These are phyloP conservation scores for Aramus guarauna DNA, from an alignment of 2,113 vertebrate genomes.

Conservation along the genomic window DNA sequence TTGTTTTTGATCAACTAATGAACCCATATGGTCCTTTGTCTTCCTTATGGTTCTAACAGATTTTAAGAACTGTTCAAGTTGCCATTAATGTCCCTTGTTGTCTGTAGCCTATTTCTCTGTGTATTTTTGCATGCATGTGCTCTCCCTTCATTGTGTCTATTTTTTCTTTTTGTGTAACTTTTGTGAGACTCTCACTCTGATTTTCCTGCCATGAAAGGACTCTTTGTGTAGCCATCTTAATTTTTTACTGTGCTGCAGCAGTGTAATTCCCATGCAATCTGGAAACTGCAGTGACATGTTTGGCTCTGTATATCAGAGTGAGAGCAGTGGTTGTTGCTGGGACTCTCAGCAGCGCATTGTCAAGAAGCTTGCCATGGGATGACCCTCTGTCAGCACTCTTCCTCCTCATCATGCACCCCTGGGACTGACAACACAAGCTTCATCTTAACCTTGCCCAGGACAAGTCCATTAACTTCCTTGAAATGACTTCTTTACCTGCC, in stretches of 20 bases:
- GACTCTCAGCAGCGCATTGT: neutral
- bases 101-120: neutral
- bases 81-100: neutral
- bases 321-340: neutral
- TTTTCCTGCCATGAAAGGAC: neutral
- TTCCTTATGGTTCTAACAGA: neutral
- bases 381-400: neutral
- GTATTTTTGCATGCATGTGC: neutral
- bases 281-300: neutral
- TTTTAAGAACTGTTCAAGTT: neutral
- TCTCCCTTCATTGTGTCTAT: neutral
- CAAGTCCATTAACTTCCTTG: neutral
- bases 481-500: neutral
- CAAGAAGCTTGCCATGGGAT: neutral
- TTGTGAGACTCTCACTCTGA: neutral
- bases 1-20: neutral
- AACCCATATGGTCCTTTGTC: neutral
- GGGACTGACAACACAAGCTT: neutral
- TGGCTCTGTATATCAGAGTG: neutral
- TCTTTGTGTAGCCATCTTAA: neutral
- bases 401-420: neutral
- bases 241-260: neutral
- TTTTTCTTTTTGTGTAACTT: neutral
- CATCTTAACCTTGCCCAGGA: neutral
- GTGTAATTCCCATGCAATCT: neutral